Conservation (phyloP, 2,797 vertebrate genomes). For the Sparidentex hasta region DNA sequence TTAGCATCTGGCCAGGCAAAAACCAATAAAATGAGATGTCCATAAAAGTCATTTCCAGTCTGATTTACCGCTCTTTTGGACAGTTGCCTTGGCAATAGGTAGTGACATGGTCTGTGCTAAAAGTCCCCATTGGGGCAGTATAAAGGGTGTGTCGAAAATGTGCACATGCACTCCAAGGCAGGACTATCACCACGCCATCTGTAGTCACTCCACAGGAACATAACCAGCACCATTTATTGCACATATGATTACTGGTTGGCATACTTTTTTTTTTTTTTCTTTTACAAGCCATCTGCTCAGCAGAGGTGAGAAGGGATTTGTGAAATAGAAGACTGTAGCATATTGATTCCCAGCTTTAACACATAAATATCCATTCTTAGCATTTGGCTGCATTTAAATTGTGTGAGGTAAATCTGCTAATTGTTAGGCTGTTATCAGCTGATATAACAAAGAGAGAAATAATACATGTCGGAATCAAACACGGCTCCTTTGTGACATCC, state of each 20-base stretch:
- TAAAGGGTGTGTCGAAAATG: slow-evolving; percentile 74
- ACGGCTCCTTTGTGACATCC: slow-evolving; percentile 10
- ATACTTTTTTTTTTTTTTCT: slow-evolving; percentile 66
- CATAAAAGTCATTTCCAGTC: slow-evolving; percentile 49
- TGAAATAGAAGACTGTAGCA: slow-evolving; percentile 67
- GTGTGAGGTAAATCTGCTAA: slow-evolving; percentile 48
- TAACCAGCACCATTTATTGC: slow-evolving; percentile 88
- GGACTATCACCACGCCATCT: slow-evolving; percentile 86
- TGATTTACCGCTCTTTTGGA: slow-evolving; percentile 63
- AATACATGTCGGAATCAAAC: slow-evolving; percentile 14
- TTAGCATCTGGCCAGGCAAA: slow-evolving; percentile 58
- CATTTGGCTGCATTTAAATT: slow-evolving; percentile 44
- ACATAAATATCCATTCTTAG: slow-evolving; percentile 58
- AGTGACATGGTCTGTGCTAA: slow-evolving; percentile 59
- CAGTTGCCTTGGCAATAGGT: slow-evolving; percentile 46
- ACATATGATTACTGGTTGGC: slow-evolving; percentile 86
- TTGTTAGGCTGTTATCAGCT: slow-evolving; percentile 19
- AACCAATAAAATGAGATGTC: slow-evolving; percentile 49
- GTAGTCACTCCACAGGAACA: slow-evolving; percentile 86
- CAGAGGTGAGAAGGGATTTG: slow-evolving; percentile 77
- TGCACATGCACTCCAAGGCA: slow-evolving; percentile 72
- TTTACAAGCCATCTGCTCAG: slow-evolving; percentile 87
- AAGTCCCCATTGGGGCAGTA: slow-evolving; percentile 65
- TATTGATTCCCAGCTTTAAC: slow-evolving; percentile 70
- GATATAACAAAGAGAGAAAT: slow-evolving; percentile 21